Conservation (phyloP, 2,113 vertebrate species). For the Ovibos moschatus region DNA sequence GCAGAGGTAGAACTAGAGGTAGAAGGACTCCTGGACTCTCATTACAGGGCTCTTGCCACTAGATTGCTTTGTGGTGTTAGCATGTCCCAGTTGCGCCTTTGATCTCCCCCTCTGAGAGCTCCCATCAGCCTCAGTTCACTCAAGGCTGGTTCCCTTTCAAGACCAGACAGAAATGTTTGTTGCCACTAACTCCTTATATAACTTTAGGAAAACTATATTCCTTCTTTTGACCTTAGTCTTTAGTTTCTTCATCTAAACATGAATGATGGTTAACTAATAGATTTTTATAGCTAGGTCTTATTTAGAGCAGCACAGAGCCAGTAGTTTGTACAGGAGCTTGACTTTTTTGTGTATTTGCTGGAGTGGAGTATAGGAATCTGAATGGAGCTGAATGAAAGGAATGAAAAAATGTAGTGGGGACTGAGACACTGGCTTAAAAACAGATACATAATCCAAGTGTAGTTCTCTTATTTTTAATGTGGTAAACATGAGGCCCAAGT, state of each 20-base stretch:
- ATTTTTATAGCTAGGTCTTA: neutral
- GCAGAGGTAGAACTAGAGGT: neutral
- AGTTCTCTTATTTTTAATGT: neutral
- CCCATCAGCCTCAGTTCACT: neutral
- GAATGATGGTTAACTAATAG: neutral
- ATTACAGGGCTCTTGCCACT: neutral
- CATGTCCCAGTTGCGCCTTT: neutral
- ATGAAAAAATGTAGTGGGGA: neutral
- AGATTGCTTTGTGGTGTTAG: conserved; percentile 7
- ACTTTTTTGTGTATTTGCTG: neutral
- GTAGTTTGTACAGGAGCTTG: neutral
- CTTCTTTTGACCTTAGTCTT: neutral
- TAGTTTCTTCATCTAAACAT: neutral
- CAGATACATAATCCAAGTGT: neutral
- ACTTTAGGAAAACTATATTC: neutral
- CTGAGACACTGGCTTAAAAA: neutral
- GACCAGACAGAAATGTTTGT: neutral
- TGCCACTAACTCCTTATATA: neutral
- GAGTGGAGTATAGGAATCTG: neutral
- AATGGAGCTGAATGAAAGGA: neutral
- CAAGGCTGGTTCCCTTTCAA: neutral
- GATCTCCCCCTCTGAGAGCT: neutral
- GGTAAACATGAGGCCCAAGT: neutral
- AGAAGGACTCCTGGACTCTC: neutral
- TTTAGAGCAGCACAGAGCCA: neutral